These are phyloP conservation scores for Heteropelma amictum DNA, from an alignment of 2,888 invertebrate species.

Conservation along the genomic window DNA sequence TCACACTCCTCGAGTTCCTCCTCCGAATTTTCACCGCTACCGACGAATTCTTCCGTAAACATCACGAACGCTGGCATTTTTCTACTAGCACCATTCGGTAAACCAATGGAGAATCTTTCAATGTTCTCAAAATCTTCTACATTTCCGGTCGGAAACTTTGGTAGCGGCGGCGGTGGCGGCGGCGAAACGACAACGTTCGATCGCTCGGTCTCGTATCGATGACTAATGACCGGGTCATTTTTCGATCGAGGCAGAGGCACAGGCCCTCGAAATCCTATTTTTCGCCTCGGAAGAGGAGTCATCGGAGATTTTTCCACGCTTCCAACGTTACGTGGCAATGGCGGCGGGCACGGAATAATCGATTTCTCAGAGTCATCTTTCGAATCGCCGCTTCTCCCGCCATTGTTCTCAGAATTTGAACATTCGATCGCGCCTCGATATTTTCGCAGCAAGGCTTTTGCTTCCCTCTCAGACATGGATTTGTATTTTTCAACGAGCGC, in stretches of 20 bases:
- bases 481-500: slow-evolving; percentile 72
- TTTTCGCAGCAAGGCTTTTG: slow-evolving; percentile 70
- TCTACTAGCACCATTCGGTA: slow-evolving; percentile 36
- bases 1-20: no score
- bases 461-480: slow-evolving; percentile 73
- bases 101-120: slow-evolving; percentile 57
- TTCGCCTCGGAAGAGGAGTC: neutral
- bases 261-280: slow-evolving; percentile 18
- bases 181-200: slow-evolving; percentile 13
- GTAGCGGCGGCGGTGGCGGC: slow-evolving; percentile 19
- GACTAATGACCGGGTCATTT: neutral
- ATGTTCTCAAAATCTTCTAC: neutral
- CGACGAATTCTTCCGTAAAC: slow-evolving; percentile 70
- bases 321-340: slow-evolving; percentile 36
- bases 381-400: neutral
- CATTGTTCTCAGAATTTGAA: neutral
- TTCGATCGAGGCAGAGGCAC: slow-evolving; percentile 28
- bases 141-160: no score
- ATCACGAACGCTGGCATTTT: slow-evolving; percentile 64
- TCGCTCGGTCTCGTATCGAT: neutral
- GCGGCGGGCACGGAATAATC: slow-evolving; percentile 59
- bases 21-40: slow-evolving; percentile 75
- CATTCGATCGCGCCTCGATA: slow-evolving; percentile 52
- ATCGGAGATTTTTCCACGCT: neutral
- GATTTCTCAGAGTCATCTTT: slow-evolving; percentile 4